Evolutionary conservation across 2,113 vertebrate species (phyloP), one percentile per base, ranked within the genome.

Genomic region (Mohoua ochrocephala): DNA sequence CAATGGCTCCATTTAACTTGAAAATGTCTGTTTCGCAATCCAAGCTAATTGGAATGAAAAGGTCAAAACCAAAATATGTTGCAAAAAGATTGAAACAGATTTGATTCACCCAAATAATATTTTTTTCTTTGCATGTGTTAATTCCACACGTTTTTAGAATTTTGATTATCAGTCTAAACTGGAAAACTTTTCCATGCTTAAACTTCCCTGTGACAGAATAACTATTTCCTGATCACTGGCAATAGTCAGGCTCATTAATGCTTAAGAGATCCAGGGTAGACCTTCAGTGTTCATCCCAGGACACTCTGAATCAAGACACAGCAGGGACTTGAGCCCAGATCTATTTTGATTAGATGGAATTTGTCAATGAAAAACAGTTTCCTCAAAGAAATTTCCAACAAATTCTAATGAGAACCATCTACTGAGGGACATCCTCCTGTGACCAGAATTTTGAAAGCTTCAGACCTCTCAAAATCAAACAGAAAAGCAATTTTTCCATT

Each of bases 401-500:
- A 83, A 84, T 79, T 87, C 91, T 97, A 96, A 95, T 92, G 89
- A 95, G 86, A 94, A 80, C 59, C 22, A 53, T 85, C 69, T 79
- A 85, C 76, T 84, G 82, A 87, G 79, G 59, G 59, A 93, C 56
- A 67, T 80, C 54, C 89, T 92, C 76, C 68, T 80, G 78, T 69
- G 84, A 93, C 56, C 77, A 87, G 89, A 87, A 88, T 97, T 97
- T 78, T 83, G 82, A 95, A 96, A 91, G 87, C 91, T 68, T 63
- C 57, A 93, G 79, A 83, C 78, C 79, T 89, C 88, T 96, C 91
- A 93, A 94, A 97, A 96, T 96, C 87, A 95, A 95, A 95, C 56
- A 94, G 93, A 91, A 97, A 95, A 97, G 88, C 80, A 93, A 83
- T 97, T 92, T 97, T 96, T 96, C 92, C 67, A 89, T 95, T 94